These are phyloP conservation scores for Ophion costatus DNA, from an alignment of 2,888 invertebrate species.

Conservation along the genomic window DNA sequence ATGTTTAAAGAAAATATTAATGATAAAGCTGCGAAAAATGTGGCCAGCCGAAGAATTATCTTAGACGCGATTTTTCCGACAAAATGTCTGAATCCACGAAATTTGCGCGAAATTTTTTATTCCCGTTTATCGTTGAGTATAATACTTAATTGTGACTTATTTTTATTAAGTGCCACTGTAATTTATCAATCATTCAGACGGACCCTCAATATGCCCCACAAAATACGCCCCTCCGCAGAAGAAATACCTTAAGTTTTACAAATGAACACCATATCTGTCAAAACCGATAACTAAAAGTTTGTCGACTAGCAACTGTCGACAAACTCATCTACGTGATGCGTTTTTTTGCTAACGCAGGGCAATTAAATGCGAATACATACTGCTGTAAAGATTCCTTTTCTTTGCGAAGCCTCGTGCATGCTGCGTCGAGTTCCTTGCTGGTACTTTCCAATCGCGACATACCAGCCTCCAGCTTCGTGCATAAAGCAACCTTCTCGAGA, in stretches of 20 bases:
- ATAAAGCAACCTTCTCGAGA: constrained; percentile 70
- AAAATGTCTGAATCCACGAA: too few relatives aligned
- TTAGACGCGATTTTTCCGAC: too few relatives aligned
- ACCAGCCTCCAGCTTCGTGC: constrained; percentile 69
- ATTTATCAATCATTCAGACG: too few relatives aligned
- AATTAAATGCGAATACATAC: constrained; percentile 60
- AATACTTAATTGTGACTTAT: too few relatives aligned
- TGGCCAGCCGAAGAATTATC: too few relatives aligned
- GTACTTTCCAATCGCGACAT: constrained; percentile 70
- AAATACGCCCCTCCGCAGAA: too few relatives aligned
- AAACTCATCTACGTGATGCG: not conserved
- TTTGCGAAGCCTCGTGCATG: constrained; percentile 66
- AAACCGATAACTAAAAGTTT: not conserved
- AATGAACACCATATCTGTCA: not conserved
- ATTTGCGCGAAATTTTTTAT: too few relatives aligned
- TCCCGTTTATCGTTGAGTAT: too few relatives aligned
- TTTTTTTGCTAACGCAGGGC: not conserved
- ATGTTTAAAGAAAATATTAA: too few relatives aligned
- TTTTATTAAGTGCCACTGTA: too few relatives aligned
- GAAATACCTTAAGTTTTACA: not conserved
- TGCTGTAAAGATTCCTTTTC: constrained; percentile 72
- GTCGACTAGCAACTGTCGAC: not conserved
- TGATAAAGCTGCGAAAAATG: too few relatives aligned
- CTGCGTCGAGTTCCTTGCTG: constrained; percentile 70
- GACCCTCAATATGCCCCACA: too few relatives aligned